phyloP scores from a whole-genome alignment of 2,888 invertebrate genomes.

The Melieria crassipennis region DNA sequence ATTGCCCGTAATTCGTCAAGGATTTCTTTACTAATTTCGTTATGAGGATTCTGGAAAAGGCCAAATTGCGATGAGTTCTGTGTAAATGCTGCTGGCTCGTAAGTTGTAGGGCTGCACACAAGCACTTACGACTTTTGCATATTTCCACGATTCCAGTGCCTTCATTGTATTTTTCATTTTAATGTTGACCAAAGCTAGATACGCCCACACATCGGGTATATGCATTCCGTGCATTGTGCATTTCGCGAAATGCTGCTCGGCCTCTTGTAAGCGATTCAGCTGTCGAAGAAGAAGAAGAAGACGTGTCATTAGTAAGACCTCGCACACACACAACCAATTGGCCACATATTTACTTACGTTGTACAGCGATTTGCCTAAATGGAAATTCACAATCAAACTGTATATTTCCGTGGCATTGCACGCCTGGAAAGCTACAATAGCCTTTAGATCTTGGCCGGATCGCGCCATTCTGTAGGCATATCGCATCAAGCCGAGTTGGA shows the following conservation, averaged over 20 bases:
- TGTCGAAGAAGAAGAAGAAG: slow-evolving; percentile 13
- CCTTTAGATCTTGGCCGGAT: slow-evolving; percentile 29
- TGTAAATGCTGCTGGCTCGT: too few relatives aligned
- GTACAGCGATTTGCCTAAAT: slow-evolving; percentile 39
- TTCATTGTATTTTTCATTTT: slow-evolving; percentile 47
- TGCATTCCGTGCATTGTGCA: slow-evolving; percentile 46
- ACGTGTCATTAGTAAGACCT: background rate
- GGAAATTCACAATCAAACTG: slow-evolving; percentile 30
- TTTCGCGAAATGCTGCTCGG: slow-evolving; percentile 44
- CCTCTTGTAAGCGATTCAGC: slow-evolving; percentile 38
- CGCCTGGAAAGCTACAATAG: slow-evolving; percentile 35
- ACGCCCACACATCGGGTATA: slow-evolving; percentile 54
- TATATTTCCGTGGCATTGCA: slow-evolving; percentile 26
- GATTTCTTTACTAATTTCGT: background rate
- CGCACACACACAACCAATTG: too few relatives aligned
- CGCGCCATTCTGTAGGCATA: slow-evolving; percentile 46
- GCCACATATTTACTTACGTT: slow-evolving; percentile 22
- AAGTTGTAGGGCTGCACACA: background rate
- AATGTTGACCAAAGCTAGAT: slow-evolving; percentile 52
- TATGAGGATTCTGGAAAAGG: background rate
- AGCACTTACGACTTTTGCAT: slow-evolving; percentile 47
- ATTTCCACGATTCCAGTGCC: slow-evolving; percentile 55
- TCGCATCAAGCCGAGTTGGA: slow-evolving; percentile 46
- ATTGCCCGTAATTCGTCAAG: background rate
- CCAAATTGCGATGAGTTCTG: too few relatives aligned